A percentile compares a stretch with the other conserved stretches of the same genome.
Conservation (phyloP, 2,888 invertebrate genomes). For the Heteromurus nitidus region DNA sequence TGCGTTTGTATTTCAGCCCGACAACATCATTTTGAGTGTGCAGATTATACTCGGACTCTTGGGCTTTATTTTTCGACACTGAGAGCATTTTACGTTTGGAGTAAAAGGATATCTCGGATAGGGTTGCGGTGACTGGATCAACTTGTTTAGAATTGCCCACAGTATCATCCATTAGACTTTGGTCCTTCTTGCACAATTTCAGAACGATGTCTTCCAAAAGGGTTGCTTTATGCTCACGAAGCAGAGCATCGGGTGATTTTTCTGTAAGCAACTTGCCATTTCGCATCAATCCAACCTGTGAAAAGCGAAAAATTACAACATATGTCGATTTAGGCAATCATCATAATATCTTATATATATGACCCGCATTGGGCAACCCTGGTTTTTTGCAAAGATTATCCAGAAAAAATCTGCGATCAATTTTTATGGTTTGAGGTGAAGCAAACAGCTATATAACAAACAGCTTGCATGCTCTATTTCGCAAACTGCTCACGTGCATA, state of each 20-base stretch:
- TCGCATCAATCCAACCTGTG: slow-evolving; percentile 45
- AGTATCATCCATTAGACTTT: not conserved
- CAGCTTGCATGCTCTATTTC: no score
- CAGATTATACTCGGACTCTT: slow-evolving; percentile 20
- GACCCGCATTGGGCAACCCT: no score
- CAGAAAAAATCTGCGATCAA: no score
- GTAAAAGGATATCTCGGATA: slow-evolving; percentile 57
- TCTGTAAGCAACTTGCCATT: slow-evolving; percentile 58
- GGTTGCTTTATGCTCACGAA: slow-evolving; percentile 48
- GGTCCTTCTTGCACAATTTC: slow-evolving; percentile 64
- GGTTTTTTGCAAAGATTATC: no score
- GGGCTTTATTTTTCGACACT: not conserved
- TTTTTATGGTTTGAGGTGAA: no score
- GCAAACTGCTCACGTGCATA: no score
- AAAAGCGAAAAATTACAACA: slow-evolving; percentile 1
- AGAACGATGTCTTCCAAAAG: slow-evolving; percentile 69
- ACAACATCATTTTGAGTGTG: slow-evolving; percentile 39
- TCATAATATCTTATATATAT: no score
- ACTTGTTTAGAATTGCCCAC: not conserved
- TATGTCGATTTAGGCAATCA: no score
- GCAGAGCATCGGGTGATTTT: slow-evolving; percentile 59
- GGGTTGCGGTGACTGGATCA: slow-evolving; percentile 35
- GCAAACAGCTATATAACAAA: no score
- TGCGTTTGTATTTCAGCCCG: slow-evolving; percentile 59
- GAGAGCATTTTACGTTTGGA: slow-evolving; percentile 45